phyloP scores from a whole-genome alignment of 2,888 invertebrate genomes.

The Eristalis tenax region DNA sequence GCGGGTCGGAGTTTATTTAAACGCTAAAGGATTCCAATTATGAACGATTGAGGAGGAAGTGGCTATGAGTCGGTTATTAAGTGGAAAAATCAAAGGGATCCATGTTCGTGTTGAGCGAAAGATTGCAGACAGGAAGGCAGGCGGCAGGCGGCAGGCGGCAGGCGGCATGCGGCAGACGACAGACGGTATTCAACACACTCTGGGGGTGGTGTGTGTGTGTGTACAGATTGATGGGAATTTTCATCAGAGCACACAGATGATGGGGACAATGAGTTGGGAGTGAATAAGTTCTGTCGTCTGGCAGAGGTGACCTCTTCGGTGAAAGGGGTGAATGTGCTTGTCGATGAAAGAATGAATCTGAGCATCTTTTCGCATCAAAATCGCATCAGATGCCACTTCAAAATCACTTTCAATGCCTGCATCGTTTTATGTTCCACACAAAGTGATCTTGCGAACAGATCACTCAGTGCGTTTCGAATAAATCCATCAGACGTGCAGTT shows the following conservation, averaged over 20 bases:
- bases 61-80: constrained; percentile 9
- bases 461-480: not conserved
- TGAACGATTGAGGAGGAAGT: constrained; percentile 1
- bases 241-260: not conserved
- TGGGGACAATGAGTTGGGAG: not conserved
- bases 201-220: not conserved
- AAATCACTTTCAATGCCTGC: not conserved
- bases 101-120: not conserved
- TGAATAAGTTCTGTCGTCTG: too few species aligned
- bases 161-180: too few species aligned
- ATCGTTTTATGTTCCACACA: not conserved
- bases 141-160: too few species aligned
- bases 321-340: not conserved
- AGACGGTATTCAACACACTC: not conserved
- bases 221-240: not conserved
- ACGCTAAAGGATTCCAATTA: constrained; percentile 16
- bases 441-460: not conserved
- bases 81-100: constrained; percentile 10
- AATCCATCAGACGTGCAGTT: not conserved
- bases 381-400: not conserved
- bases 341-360: not conserved
- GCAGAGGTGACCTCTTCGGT: too few species aligned
- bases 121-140: not conserved
- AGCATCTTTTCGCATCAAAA: not conserved
- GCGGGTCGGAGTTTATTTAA: constrained; percentile 16